These are phyloP conservation scores for Matsumurasca onukii DNA, from an alignment of 1,140 invertebrate species.

Conservation along the genomic window DNA sequence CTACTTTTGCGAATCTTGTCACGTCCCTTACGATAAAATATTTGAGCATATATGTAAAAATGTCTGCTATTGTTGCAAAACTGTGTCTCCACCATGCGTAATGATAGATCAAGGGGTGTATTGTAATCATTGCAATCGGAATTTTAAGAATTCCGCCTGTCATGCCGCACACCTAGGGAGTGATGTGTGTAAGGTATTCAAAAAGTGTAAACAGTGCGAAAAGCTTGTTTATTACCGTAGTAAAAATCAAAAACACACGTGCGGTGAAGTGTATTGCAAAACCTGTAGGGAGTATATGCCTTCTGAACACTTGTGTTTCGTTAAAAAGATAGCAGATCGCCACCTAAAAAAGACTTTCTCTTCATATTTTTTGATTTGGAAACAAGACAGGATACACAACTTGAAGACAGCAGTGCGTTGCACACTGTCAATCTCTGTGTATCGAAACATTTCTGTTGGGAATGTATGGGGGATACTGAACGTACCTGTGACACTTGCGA, in stretches of 20 bases:
- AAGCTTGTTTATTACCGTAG: neutral
- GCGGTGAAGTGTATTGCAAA: constrained; percentile 21
- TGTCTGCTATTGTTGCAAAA: neutral
- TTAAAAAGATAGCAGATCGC: neutral
- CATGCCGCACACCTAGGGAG: neutral
- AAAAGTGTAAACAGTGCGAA: constrained; percentile 9
- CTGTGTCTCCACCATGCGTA: neutral
- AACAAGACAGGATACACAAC: neutral
- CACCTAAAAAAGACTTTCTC: constrained; percentile 4
- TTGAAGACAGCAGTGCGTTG: neutral
- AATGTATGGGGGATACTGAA: constrained; percentile 10
- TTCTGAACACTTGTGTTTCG: constrained; percentile 3
- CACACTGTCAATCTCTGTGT: constrained; percentile 14
- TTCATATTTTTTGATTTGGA: constrained; percentile 12
- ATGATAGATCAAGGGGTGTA: neutral
- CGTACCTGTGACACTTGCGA: constrained; percentile 27
- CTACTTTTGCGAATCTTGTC: constrained; percentile 20
- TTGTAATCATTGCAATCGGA: neutral
- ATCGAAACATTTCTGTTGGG: constrained; percentile 7
- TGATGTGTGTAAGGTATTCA: neutral
- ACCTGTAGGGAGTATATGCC: neutral
- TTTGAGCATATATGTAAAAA: constrained; percentile 1
- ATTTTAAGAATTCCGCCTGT: constrained; percentile 3
- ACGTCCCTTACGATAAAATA: neutral
- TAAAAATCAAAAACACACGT: neutral